Conservation (phyloP, 2,888 invertebrate genomes). For the Volucella inflata region DNA sequence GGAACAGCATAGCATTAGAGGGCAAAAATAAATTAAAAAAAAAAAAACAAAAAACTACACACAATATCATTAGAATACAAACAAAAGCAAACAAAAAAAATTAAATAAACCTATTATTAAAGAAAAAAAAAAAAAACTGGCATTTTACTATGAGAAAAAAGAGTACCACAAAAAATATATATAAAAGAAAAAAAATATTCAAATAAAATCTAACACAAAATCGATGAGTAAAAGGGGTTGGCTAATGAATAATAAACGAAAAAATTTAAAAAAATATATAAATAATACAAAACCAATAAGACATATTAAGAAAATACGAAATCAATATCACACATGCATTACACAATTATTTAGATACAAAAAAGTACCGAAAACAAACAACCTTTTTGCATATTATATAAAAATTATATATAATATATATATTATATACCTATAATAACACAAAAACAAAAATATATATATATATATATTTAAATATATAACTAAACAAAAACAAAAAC, state of each 20-base stretch:
- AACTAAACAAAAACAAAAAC: slow-evolving; percentile 66
- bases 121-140: slow-evolving; percentile 56
- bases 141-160: slow-evolving; percentile 64
- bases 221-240: slow-evolving; percentile 31
- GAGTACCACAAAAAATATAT: slow-evolving; percentile 51
- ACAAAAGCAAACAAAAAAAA: slow-evolving; percentile 35
- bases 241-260: slow-evolving; percentile 16
- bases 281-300: slow-evolving; percentile 58
- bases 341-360: slow-evolving; percentile 71
- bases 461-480: slow-evolving; percentile 73
- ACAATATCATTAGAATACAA: slow-evolving; percentile 75
- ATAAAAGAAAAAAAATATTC: slow-evolving; percentile 1
- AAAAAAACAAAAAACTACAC: slow-evolving; percentile 63
- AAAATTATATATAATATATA: slow-evolving; percentile 53
- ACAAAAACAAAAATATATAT: slow-evolving; percentile 60
- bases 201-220: slow-evolving; percentile 42
- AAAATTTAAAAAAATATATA: slow-evolving; percentile 1
- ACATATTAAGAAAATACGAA: slow-evolving; percentile 76
- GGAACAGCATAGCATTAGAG: slow-evolving; percentile 68
- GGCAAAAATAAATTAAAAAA: slow-evolving; percentile 46
- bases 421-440: slow-evolving; percentile 67
- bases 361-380: slow-evolving; percentile 50
- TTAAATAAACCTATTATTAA: slow-evolving; percentile 47
- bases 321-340: slow-evolving; percentile 76
- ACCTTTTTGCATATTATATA: slow-evolving; percentile 64